Evolutionary conservation across 2,888 invertebrate species (phyloP).

Genomic region (Graphium colonna): DNA sequence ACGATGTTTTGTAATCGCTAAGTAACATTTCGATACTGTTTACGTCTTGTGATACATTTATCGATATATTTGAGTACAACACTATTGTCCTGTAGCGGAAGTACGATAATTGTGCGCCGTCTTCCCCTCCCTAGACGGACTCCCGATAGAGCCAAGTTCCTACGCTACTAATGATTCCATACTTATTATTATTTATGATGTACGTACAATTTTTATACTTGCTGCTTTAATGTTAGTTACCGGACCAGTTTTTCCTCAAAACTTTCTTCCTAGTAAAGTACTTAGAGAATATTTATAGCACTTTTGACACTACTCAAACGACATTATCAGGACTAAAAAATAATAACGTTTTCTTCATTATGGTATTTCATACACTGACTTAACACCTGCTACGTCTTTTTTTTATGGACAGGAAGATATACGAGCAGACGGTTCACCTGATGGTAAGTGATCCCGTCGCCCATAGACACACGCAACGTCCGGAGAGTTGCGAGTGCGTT

Average conservation of each 20-base stretch:
- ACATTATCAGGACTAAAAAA: too few species aligned
- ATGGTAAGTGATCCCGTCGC: too few species aligned
- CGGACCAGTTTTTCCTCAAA: neutral
- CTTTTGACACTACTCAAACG: neutral
- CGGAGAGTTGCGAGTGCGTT: too few species aligned
- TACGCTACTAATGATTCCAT: slow-evolving; percentile 23
- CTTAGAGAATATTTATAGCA: neutral
- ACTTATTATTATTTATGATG: slow-evolving; percentile 32
- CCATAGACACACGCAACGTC: too few species aligned
- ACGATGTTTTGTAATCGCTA: slow-evolving; percentile 37
- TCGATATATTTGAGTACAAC: slow-evolving; percentile 31
- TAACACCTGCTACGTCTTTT: too few species aligned
- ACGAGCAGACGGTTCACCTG: too few species aligned
- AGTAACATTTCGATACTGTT: too few species aligned
- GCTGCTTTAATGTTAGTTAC: slow-evolving; percentile 11
- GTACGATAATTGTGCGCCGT: slow-evolving; percentile 71
- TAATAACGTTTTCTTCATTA: too few species aligned
- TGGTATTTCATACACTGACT: too few species aligned
- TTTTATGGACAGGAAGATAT: too few species aligned
- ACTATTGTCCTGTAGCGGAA: slow-evolving; percentile 65
- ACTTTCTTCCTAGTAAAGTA: neutral
- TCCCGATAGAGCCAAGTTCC: slow-evolving; percentile 35
- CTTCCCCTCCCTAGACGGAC: slow-evolving; percentile 64
- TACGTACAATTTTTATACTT: neutral
- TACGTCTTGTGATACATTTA: too few species aligned